Conservation (phyloP, 2,113 vertebrate genomes). For the Corythornis vintsioides region DNA sequence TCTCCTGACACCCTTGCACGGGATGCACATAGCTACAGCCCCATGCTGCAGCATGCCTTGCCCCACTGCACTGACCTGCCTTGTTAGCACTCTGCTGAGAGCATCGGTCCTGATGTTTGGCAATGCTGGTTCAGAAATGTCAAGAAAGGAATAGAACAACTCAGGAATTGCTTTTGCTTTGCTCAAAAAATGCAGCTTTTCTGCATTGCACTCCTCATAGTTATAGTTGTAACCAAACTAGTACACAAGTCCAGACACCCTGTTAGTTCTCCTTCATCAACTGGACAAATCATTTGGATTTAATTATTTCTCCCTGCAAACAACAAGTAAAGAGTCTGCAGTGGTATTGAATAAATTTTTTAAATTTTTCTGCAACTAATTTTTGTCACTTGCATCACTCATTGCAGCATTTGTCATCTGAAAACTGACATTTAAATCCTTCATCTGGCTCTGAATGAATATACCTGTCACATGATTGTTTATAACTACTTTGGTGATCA, state of each 20-base stretch:
- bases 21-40: neutral
- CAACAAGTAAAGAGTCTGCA: neutral
- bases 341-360: constrained; percentile 1
- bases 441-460: neutral
- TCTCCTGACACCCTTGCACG: rapidly evolving
- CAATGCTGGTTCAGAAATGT: neutral
- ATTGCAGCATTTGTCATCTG: constrained; percentile 16
- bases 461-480: neutral
- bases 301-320: constrained; percentile 20
- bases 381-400: constrained; percentile 23
- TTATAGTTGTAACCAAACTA: neutral
- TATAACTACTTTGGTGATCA: neutral
- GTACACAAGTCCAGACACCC: neutral
- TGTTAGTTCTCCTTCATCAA: constrained; percentile 42
- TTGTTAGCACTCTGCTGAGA: neutral
- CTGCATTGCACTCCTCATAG: neutral
- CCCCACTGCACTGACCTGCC: neutral
- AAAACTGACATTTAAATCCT: constrained; percentile 14
- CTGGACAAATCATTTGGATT: constrained; percentile 30
- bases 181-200: neutral
- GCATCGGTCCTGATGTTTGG: rapidly evolving
- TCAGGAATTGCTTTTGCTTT: neutral
- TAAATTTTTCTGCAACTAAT: constrained; percentile 41
- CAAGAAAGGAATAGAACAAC: neutral
- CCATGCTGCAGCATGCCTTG: rapidly evolving